Evolutionary conservation across 2,888 invertebrate genomes (phyloP), one percentile per base, ranked within the genome.

Genomic region (Lithophane socia): DNA sequence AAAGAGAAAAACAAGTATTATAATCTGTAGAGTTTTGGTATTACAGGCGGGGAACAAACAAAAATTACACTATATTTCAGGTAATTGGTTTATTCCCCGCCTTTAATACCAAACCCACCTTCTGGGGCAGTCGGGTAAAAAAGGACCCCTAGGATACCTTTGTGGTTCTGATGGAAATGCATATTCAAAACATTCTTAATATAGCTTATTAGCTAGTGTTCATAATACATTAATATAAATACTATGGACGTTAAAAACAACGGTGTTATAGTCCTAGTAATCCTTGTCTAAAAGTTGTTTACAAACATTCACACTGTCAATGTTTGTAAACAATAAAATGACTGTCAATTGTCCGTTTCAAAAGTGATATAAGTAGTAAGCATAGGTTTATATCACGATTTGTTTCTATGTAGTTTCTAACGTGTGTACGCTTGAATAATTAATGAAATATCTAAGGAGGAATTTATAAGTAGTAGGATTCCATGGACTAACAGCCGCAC

Each of bases 281-380:
- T 73, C 16, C 71, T 80, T 71, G 85, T 80, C 58, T 68, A 67
- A 42, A n/a, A 37, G n/a, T 54, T 70, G 54, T 80, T 84, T 74
- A 80, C 49, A 80, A 85, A 80, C 52, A 75, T 54, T 7, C 24
- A 61, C 12, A 49, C 8, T 18, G 18, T 52, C 52, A 16, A 49
- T 52, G 52, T 18, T 52, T 52, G 18, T 52, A 52, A 52, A 18
- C 52, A 37, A 5, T 37, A 5, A 4, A 37, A 37, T 37, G 37
- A 37, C 37, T 37, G 37, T 37, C 37, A 1, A 37, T 80, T 84
- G 64, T 80, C 13, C 0, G 29, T 13, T 63, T 3, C 16, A 64
- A 61, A 61, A 60, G 42, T 37, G 13, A 66, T 9, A 61, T 18
- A 37, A 37, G 37, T 37, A 49, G 58, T 47, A 64, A 37, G 5